phyloP scores from a whole-genome alignment of 2,113 vertebrate genomes.

The Dissostichus mawsoni region DNA sequence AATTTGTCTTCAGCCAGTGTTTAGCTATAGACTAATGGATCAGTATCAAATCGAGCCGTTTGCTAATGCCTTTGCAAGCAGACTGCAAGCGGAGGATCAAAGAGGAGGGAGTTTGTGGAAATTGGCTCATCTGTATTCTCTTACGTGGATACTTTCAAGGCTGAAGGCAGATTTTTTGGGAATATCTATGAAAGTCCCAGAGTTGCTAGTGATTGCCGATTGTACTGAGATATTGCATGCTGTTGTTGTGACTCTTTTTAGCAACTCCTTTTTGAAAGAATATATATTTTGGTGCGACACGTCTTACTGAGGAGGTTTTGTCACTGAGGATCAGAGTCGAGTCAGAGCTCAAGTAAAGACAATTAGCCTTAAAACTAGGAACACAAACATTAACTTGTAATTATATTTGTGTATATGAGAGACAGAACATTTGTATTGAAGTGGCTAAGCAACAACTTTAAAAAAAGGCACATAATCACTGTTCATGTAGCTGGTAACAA shows the following conservation, averaged over 20 bases:
- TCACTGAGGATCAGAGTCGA: slow-evolving; percentile 4
- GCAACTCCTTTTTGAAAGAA: not conserved
- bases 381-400: slow-evolving; percentile 41
- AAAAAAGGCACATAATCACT: slow-evolving; percentile 7
- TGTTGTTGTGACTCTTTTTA: slow-evolving; percentile 23
- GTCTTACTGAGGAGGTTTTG: too few relatives aligned
- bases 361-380: slow-evolving; percentile 31
- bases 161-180: slow-evolving; percentile 15
- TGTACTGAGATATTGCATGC: slow-evolving; percentile 1
- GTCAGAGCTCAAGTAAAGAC: slow-evolving; percentile 26
- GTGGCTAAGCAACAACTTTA: not conserved
- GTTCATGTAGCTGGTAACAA: slow-evolving; percentile 14
- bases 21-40: slow-evolving; percentile 35
- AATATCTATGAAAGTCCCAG: slow-evolving; percentile 14
- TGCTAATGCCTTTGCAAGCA: slow-evolving; percentile 26
- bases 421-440: not conserved
- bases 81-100: slow-evolving; percentile 29
- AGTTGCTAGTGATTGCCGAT: not conserved
- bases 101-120: slow-evolving; percentile 13
- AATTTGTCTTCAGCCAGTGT: slow-evolving; percentile 40
- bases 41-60: slow-evolving; percentile 34
- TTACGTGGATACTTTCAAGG: slow-evolving; percentile 24
- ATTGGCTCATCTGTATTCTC: slow-evolving; percentile 21
- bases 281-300: too few relatives aligned
- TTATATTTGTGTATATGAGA: not conserved